Evolutionary conservation across 2,113 vertebrate genomes (phyloP).

Genomic region (Lonchura striata): DNA sequence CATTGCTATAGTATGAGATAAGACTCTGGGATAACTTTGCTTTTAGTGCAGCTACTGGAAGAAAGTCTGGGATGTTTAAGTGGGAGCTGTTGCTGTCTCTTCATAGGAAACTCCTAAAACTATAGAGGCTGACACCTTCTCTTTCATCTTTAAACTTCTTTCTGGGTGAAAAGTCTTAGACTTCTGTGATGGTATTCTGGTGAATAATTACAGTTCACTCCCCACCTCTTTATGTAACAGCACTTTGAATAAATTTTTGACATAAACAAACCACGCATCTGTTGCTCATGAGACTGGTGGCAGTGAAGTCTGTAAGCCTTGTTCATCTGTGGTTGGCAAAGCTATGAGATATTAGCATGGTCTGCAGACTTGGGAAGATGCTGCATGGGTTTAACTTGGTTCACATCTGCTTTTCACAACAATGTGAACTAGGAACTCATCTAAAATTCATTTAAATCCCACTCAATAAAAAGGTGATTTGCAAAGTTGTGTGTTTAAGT

Average conservation of each 20-base stretch:
- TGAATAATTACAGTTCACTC: neutral
- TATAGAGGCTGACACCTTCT: neutral
- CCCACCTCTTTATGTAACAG: neutral
- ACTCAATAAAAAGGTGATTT: neutral
- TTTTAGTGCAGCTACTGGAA: neutral
- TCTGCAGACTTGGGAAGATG: slow-evolving; percentile 51
- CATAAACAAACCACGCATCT: neutral
- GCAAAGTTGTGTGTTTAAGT: neutral
- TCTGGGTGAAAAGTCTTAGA: neutral
- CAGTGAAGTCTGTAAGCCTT: slow-evolving; percentile 20
- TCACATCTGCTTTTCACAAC: neutral
- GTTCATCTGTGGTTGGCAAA: neutral
- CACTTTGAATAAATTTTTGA: neutral
- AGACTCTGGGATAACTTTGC: neutral
- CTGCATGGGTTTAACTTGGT: slow-evolving; percentile 47
- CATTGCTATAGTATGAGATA: neutral
- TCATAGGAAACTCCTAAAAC: neutral
- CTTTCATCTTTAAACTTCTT: neutral
- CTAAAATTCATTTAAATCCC: neutral
- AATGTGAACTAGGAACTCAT: neutral
- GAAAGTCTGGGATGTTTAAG: neutral
- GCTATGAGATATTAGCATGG: neutral
- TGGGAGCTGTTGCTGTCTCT: neutral
- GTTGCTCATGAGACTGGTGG: neutral
- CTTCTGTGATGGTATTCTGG: neutral